Conservation (phyloP, 2,113 vertebrate genomes). For the Bos indicus region DNA sequence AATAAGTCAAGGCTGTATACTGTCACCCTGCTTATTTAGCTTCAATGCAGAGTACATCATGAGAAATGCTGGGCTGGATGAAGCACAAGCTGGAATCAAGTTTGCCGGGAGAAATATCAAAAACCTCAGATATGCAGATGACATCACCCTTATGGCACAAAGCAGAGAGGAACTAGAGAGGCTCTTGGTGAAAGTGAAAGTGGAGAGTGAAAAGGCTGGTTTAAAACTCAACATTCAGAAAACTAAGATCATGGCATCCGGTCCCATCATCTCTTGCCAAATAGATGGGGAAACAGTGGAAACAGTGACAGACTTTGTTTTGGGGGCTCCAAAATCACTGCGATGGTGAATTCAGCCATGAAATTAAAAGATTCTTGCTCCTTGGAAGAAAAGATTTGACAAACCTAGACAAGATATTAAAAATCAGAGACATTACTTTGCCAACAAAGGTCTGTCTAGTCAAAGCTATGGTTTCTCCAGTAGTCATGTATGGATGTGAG, state of each 20-base stretch:
- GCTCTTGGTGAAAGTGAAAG: not conserved
- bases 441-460: fast-evolving
- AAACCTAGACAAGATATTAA: not conserved
- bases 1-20: not conserved
- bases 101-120: not conserved
- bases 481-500: not conserved
- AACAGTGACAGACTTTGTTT: not conserved
- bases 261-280: not conserved
- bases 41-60: not conserved
- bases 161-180: not conserved
- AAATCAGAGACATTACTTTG: not conserved
- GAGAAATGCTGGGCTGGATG: fast-evolving
- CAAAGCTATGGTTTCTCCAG: not conserved
- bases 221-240: not conserved
- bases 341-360: not conserved
- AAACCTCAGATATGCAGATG: not conserved
- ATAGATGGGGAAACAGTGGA: not conserved
- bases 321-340: not conserved
- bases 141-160: not conserved
- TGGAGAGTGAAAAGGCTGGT: not conserved
- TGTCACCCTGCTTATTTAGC: not conserved
- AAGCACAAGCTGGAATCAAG: not conserved
- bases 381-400: not conserved
- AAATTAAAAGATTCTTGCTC: fast-evolving
- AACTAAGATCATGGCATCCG: not conserved